phyloP scores from a whole-genome alignment of 2,797 vertebrate species.

The Morelia viridis region DNA sequence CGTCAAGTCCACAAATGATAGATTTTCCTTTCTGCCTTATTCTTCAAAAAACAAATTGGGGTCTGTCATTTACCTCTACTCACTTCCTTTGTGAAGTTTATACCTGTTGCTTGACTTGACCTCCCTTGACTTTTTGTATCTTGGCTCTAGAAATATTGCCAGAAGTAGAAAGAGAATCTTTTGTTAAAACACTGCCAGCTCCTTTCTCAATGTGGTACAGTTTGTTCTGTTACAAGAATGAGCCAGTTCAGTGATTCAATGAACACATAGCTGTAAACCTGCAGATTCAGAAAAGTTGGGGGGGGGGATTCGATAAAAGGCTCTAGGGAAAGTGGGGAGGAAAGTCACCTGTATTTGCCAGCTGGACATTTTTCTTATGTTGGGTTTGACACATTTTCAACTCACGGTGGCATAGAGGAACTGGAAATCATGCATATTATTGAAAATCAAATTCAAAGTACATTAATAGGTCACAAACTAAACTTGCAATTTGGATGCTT shows the following conservation, averaged over 20 bases:
- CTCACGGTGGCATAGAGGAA: not conserved
- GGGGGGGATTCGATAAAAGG: not conserved
- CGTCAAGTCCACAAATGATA: constrained; percentile 12
- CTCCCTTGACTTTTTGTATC: constrained; percentile 81
- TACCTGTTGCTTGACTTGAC: constrained; percentile 75
- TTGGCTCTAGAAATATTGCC: constrained; percentile 79
- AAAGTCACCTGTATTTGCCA: not conserved
- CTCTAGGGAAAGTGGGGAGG: not conserved
- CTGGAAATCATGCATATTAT: not conserved
- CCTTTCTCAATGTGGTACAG: constrained; percentile 78
- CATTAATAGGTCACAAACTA: not conserved
- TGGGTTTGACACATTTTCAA: not conserved
- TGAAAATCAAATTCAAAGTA: not conserved
- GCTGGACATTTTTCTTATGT: not conserved
- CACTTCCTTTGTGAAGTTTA: constrained; percentile 77
- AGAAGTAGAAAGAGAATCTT: constrained; percentile 70
- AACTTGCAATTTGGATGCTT: not conserved
- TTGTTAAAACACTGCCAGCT: constrained; percentile 81
- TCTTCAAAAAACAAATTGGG: constrained; percentile 50
- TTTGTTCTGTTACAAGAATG: constrained; percentile 80
- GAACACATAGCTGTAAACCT: constrained; percentile 76
- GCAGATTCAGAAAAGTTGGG: constrained; percentile 51
- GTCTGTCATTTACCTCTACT: constrained; percentile 61
- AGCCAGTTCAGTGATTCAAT: constrained; percentile 80
- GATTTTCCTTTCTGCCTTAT: constrained; percentile 61